Conservation (phyloP, 2,797 vertebrate genomes). For the Spea hammondii region DNA sequence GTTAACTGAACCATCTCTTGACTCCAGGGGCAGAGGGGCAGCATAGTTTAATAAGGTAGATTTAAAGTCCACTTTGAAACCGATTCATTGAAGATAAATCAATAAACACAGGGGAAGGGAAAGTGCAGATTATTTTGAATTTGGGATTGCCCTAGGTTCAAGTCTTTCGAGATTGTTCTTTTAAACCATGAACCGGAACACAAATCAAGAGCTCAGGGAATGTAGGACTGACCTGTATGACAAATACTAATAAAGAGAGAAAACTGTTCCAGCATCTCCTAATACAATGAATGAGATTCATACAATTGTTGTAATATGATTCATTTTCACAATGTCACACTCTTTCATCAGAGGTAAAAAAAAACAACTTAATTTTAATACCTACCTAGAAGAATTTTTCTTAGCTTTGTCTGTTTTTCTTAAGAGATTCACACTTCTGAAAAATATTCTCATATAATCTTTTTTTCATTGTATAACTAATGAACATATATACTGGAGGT, state of each 20-base stretch:
- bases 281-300: too few species aligned
- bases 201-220: neutral
- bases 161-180: neutral
- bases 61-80: neutral
- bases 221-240: neutral
- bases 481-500: too few species aligned
- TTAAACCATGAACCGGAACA: neutral
- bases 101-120: neutral
- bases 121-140: neutral
- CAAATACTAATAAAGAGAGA: neutral
- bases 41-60: neutral
- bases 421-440: too few species aligned
- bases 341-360: too few species aligned
- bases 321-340: too few species aligned
- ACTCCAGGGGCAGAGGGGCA: neutral
- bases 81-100: constrained; percentile 1
- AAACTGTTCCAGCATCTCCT: neutral
- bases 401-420: too few species aligned
- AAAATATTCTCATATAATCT: too few species aligned
- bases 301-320: too few species aligned
- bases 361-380: too few species aligned
- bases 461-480: too few species aligned
- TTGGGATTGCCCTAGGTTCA: neutral
- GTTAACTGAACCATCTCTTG: neutral
- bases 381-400: too few species aligned